phyloP scores from a whole-genome alignment of 2,797 vertebrate species.

The Hydrocynus forskahlii region DNA sequence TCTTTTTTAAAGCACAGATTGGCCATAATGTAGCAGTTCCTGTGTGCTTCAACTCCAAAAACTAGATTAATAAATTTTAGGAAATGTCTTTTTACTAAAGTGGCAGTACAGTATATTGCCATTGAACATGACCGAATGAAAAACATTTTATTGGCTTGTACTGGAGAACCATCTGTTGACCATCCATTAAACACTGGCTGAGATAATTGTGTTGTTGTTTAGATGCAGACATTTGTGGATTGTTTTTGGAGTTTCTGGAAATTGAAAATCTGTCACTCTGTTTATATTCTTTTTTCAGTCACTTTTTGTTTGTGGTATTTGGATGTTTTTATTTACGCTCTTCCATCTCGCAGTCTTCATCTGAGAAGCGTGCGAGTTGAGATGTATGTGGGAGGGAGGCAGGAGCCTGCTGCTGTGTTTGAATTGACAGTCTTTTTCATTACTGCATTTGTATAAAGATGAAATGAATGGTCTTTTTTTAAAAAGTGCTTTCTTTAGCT shows the following conservation, averaged over 20 bases:
- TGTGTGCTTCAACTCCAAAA: no score
- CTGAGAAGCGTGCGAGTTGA: background rate
- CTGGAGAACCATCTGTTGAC: background rate
- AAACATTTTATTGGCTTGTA: background rate
- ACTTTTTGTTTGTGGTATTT: background rate
- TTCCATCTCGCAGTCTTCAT: background rate
- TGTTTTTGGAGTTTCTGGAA: background rate
- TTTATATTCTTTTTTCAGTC: background rate
- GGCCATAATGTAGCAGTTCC: no score
- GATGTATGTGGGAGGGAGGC: background rate
- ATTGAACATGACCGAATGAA: no score
- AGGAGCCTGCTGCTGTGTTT: background rate
- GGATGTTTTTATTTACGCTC: background rate
- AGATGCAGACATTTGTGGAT: no score
- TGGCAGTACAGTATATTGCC: no score
- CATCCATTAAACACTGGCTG: background rate
- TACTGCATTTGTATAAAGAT: conserved; percentile 16
- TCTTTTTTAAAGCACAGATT: no score
- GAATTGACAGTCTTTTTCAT: conserved; percentile 1
- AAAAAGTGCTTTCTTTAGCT: conserved; percentile 14
- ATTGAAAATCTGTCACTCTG: background rate
- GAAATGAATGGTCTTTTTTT: conserved; percentile 18
- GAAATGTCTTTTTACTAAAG: no score
- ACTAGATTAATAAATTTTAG: no score
- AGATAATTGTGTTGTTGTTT: background rate